Conservation (phyloP, 1,140 invertebrate species). For the Gryon sp. region DNA sequence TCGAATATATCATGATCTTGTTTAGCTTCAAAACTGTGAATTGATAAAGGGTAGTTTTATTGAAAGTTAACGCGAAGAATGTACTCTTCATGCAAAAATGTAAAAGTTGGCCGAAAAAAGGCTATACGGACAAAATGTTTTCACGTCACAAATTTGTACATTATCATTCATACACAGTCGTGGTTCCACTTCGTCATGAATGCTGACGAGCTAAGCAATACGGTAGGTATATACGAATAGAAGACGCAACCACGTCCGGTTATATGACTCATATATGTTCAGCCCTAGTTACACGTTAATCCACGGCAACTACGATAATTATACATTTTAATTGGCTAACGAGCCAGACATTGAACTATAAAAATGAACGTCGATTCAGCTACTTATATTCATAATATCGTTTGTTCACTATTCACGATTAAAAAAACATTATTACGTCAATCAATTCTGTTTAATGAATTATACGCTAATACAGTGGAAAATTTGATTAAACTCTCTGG, state of each 20-base stretch:
- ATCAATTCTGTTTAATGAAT: slow-evolving; percentile 9
- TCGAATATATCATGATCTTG: slow-evolving; percentile 3
- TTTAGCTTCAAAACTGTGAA: slow-evolving; percentile 12
- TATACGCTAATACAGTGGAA: too few relatives aligned
- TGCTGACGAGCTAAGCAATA: slow-evolving; percentile 37
- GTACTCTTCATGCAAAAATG: slow-evolving; percentile 30
- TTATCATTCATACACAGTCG: slow-evolving; percentile 57
- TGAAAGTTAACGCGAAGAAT: slow-evolving; percentile 40
- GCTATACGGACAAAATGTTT: slow-evolving; percentile 43
- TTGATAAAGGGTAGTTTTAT: slow-evolving; percentile 41
- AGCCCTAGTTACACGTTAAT: slow-evolving; percentile 57
- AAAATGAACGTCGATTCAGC: slow-evolving; percentile 58
- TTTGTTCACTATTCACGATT: slow-evolving; percentile 57
- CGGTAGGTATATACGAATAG: slow-evolving; percentile 8
- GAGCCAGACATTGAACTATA: slow-evolving; percentile 51
- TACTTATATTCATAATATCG: slow-evolving; percentile 56
- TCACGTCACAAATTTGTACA: slow-evolving; percentile 55
- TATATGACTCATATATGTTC: slow-evolving; percentile 39
- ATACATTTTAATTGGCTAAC: slow-evolving; percentile 72
- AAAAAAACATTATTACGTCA: slow-evolving; percentile 28
- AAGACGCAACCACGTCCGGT: slow-evolving; percentile 49
- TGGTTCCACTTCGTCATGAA: slow-evolving; percentile 29
- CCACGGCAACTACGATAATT: slow-evolving; percentile 62
- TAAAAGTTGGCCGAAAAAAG: slow-evolving; percentile 47
- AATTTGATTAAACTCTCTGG: too few relatives aligned